phyloP scores from a whole-genome alignment of 1,140 invertebrate genomes.

The Lasaia peninsularis region DNA sequence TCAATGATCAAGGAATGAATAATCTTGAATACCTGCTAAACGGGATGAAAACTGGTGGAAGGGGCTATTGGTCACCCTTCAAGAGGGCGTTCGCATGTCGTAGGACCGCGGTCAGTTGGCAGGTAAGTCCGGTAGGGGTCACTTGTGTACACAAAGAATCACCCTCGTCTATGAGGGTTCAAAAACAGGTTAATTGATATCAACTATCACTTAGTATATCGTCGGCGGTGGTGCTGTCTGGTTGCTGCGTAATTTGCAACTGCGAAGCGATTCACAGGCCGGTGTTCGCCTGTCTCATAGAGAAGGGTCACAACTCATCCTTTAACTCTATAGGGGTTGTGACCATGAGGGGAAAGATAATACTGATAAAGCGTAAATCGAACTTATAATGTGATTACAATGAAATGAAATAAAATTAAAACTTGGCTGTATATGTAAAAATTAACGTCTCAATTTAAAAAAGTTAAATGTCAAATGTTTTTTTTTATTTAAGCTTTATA shows the following conservation, averaged over 20 bases:
- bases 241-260: conserved; percentile 57
- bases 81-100: conserved; percentile 3
- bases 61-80: conserved; percentile 13
- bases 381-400: background rate
- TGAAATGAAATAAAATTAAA: background rate
- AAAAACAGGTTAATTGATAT: conserved; percentile 32
- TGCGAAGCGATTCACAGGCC: conserved; percentile 44
- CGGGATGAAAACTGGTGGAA: conserved; percentile 48
- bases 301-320: conserved; percentile 73
- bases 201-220: conserved; percentile 41
- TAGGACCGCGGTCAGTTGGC: conserved; percentile 49
- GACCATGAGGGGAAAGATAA: conserved; percentile 3
- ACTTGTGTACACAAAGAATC: conserved; percentile 51
- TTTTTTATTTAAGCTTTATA: too few relatives aligned
- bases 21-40: conserved; percentile 62
- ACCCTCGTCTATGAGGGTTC: conserved; percentile 38
- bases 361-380: background rate
- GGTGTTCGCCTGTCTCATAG: conserved; percentile 37
- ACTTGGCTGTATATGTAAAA: too few relatives aligned
- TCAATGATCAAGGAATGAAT: conserved; percentile 10
- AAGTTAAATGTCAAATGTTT: too few relatives aligned
- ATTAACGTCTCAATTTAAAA: too few relatives aligned
- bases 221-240: conserved; percentile 57
- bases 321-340: conserved; percentile 22
- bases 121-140: conserved; percentile 54